Conservation (phyloP, 2,113 vertebrate genomes). For the Ginglymostoma cirratum region DNA sequence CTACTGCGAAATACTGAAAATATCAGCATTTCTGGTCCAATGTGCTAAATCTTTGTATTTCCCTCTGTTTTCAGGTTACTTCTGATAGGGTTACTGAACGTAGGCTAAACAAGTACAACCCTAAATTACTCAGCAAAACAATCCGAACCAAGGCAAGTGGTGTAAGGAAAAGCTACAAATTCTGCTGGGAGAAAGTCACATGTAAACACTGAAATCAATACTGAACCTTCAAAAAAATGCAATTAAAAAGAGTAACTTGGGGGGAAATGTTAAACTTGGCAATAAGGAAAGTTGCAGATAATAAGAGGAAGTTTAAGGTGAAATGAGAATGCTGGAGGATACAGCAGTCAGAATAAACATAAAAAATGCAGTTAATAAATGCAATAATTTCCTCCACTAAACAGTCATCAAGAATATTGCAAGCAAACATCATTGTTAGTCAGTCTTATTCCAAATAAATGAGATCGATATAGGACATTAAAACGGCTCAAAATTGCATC, state of each 20-base stretch:
- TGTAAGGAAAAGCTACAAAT: background rate
- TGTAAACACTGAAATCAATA: background rate
- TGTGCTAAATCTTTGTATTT: background rate
- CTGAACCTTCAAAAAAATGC: background rate
- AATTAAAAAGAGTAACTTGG: background rate
- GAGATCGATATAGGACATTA: background rate
- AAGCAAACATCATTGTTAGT: background rate
- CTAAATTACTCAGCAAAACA: background rate
- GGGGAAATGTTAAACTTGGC: background rate
- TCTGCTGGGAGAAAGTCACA: background rate
- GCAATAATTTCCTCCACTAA: background rate
- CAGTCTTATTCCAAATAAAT: background rate
- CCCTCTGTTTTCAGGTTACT: background rate
- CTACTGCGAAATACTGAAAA: background rate
- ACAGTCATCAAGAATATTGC: background rate
- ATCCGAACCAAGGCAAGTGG: too few species aligned
- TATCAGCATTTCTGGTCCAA: too few species aligned
- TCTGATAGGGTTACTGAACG: background rate
- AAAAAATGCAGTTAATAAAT: background rate
- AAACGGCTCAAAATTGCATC: background rate
- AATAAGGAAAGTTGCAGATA: background rate
- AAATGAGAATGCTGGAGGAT: background rate
- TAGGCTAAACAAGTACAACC: background rate
- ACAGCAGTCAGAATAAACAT: background rate
- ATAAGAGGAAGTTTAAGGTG: background rate